These are phyloP conservation scores for Latrodectus hesperus DNA, from an alignment of 2,888 invertebrate species.

Conservation along the genomic window DNA sequence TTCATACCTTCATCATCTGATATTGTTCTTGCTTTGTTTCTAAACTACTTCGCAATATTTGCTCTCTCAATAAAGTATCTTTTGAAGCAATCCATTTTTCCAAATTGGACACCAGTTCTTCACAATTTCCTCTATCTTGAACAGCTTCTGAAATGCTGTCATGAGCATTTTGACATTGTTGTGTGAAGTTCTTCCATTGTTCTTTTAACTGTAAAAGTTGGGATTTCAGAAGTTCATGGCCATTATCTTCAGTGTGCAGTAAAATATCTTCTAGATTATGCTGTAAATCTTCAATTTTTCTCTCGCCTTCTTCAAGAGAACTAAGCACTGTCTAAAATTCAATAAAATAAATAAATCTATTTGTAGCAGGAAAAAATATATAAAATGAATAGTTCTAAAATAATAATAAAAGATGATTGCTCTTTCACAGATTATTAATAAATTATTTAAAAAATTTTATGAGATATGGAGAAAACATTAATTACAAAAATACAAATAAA, in stretches of 20 bases:
- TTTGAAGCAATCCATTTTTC: conserved; percentile 90
- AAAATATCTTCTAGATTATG: conserved; percentile 83
- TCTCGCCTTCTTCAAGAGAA: conserved; percentile 60
- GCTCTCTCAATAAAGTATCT: conserved; percentile 90
- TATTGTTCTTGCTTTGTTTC: conserved; percentile 87
- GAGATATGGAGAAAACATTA: too few relatives aligned
- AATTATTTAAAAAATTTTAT: too few relatives aligned
- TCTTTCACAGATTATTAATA: too few relatives aligned
- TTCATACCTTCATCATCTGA: conserved; percentile 81
- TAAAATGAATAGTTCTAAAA: too few relatives aligned
- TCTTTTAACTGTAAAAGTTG: conserved; percentile 84
- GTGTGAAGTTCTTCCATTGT: conserved; percentile 85
- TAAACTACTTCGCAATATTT: conserved; percentile 88
- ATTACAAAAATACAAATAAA: too few relatives aligned
- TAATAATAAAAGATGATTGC: too few relatives aligned
- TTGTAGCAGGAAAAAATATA: neutral
- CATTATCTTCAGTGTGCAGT: conserved; percentile 84
- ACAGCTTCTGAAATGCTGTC: conserved; percentile 85
- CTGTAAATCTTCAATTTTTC: conserved; percentile 77
- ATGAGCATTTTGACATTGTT: conserved; percentile 82
- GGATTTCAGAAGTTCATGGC: conserved; percentile 84
- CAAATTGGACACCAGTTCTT: conserved; percentile 84
- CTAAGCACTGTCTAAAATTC: conserved; percentile 45
- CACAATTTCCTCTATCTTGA: conserved; percentile 87
- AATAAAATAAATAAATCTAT: neutral